Evolutionary conservation across 2,797 vertebrate species (phyloP), one percentile per base, ranked within the genome.

Genomic region (Sebastes minor): DNA sequence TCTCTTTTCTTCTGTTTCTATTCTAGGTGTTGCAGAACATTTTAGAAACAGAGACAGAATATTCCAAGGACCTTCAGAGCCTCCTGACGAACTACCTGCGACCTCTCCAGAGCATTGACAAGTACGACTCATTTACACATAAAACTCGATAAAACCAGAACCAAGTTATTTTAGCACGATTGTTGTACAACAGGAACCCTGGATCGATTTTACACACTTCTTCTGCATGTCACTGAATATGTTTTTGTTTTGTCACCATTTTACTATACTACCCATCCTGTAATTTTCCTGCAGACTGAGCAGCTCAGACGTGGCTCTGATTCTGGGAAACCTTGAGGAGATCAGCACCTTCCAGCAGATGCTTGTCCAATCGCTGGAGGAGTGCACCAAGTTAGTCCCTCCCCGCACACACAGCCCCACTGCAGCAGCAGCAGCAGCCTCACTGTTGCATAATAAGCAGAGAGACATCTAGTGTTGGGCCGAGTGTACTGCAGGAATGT

Each of bases 301-400:
- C 89, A 91, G 94, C n/a, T 85, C 95, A 23, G 97, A 97, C 68
- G 96, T 96, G 78, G 95, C 96, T 56, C 94, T 97, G 75, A 97
- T 99, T 94, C 94, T 98, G 95, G 99, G 98, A 62, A 99, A 99
- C 87, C 95, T 99, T 22, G 98, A 99, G 89, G 99, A 99, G 90
- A 99, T 99, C 93, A 96, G 97, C 93, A 96, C 98, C 90, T 99
- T 99, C 91, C 99, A 99, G 92, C 98, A 99, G 92, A 96, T 97
- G 94, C 97, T 99, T 61, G 97, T 99, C 87, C 98, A 99, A 86
- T 97, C 97, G 64, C 94, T 99, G 93, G 99, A 99, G 95, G 99
- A 99, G 89, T 97, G 98, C 93, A 97, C 97, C 90, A 99, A 98
- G 98, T 99, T 90, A 96, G 97, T 96, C 81, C 66, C 30, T 22